phyloP scores from a whole-genome alignment of 2,797 vertebrate species.

The Capromys pilorides region DNA sequence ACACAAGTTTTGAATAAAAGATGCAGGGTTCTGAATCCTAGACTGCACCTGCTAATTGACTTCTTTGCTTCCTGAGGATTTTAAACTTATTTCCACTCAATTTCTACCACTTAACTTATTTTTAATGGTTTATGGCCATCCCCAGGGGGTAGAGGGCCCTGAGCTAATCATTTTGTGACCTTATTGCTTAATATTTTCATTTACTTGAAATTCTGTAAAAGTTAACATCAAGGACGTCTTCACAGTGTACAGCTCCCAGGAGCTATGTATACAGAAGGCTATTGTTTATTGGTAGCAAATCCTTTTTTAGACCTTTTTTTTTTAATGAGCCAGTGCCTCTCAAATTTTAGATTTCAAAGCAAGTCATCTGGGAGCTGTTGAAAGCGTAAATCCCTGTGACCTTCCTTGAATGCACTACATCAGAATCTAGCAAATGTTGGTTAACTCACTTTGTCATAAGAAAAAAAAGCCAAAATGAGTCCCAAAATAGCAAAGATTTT shows the following conservation, averaged over 20 bases:
- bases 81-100: slow-evolving; percentile 73
- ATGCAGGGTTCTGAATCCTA: slow-evolving; percentile 57
- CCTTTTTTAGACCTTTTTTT: background rate
- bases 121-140: slow-evolving; percentile 64
- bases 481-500: background rate
- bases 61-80: slow-evolving; percentile 68
- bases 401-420: background rate
- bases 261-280: background rate
- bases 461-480: background rate
- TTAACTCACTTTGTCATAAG: background rate
- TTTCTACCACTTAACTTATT: slow-evolving; percentile 73
- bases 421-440: background rate
- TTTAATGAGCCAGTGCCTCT: background rate
- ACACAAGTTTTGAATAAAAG: slow-evolving; percentile 54
- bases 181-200: slow-evolving; percentile 66
- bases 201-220: slow-evolving; percentile 52
- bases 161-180: slow-evolving; percentile 59
- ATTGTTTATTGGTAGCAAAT: slow-evolving; percentile 8
- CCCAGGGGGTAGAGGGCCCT: background rate
- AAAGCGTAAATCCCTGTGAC: background rate
- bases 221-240: slow-evolving; percentile 57
- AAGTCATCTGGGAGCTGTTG: background rate
- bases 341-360: slow-evolving; percentile 7
- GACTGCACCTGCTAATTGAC: slow-evolving; percentile 71
- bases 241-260: slow-evolving; percentile 16